Percentiles rank a stretch among this genome's conserved stretches.
Evolutionary conservation across 2,113 vertebrate species (phyloP).

Genomic region (Monarcha castaneiventris): DNA sequence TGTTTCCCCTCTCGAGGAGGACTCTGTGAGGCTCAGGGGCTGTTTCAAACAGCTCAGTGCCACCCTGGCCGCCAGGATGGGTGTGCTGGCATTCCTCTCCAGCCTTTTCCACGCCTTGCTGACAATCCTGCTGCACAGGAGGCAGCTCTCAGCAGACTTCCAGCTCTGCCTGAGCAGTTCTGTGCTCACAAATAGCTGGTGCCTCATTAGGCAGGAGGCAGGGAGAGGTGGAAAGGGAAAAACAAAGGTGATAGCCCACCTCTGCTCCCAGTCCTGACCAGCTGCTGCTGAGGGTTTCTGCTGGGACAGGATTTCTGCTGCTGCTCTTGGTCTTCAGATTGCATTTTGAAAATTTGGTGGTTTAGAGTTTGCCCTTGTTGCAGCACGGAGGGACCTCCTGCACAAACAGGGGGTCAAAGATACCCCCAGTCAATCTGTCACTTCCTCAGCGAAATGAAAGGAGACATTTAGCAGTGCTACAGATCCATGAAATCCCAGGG

Average conservation of each 20-base stretch:
- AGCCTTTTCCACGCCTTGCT: not conserved
- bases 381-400: not conserved
- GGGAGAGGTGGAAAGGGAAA: not conserved
- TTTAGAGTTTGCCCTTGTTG: not conserved
- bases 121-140: fast-evolving
- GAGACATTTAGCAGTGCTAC: not conserved
- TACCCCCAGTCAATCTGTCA: not conserved
- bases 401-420: not conserved
- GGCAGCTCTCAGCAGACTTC: not conserved
- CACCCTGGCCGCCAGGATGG: not conserved
- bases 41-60: not conserved
- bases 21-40: not conserved
- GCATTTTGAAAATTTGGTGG: fast-evolving
- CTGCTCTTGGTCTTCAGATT: not conserved
- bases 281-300: not conserved
- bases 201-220: not conserved
- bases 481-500: not conserved
- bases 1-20: not conserved
- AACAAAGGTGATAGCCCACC: not conserved
- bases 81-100: not conserved
- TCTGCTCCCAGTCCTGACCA: not conserved
- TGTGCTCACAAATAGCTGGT: not conserved
- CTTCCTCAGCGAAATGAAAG: not conserved
- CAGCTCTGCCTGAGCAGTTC: not conserved
- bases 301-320: not conserved